These are phyloP conservation scores for Sterrhoptilus dennistouni DNA, from an alignment of 2,113 vertebrate genomes.

Conservation along the genomic window DNA sequence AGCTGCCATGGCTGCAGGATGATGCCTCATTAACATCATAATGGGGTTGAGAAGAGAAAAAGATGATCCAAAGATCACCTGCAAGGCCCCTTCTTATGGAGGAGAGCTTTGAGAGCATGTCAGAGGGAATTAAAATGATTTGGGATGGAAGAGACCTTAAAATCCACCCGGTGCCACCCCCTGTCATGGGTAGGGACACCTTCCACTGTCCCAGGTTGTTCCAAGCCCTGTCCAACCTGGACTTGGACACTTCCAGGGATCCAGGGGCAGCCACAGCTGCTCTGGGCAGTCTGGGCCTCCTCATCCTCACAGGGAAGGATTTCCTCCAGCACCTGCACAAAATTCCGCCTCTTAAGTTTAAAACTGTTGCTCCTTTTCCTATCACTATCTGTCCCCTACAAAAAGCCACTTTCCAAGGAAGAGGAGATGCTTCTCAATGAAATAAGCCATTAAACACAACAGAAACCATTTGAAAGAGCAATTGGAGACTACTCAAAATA, in stretches of 20 bases:
- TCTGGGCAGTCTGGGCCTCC: neutral
- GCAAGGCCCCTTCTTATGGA: accelerated
- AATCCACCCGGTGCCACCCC: accelerated
- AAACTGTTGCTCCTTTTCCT: neutral
- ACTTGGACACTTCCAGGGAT: neutral
- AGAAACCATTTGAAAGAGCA: neutral
- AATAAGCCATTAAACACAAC: neutral
- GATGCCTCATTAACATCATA: accelerated
- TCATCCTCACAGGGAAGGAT: neutral
- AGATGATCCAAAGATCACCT: neutral
- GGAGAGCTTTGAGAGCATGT: neutral
- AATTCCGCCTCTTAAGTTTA: neutral
- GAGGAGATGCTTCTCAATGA: neutral
- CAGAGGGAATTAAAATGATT: neutral
- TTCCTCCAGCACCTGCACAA: neutral
- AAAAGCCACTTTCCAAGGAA: neutral
- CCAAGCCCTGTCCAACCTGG: accelerated
- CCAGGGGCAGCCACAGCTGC: neutral
- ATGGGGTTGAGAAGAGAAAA: neutral
- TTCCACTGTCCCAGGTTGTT: accelerated
- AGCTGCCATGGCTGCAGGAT: neutral
- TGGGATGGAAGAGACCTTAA: neutral
- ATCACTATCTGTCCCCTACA: too few species aligned
- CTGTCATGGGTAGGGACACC: neutral
- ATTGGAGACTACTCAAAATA: neutral